Base-by-base conservation (phyloP, 2,797 vertebrate genomes). In the Hylomyscus alleni region DNA sequence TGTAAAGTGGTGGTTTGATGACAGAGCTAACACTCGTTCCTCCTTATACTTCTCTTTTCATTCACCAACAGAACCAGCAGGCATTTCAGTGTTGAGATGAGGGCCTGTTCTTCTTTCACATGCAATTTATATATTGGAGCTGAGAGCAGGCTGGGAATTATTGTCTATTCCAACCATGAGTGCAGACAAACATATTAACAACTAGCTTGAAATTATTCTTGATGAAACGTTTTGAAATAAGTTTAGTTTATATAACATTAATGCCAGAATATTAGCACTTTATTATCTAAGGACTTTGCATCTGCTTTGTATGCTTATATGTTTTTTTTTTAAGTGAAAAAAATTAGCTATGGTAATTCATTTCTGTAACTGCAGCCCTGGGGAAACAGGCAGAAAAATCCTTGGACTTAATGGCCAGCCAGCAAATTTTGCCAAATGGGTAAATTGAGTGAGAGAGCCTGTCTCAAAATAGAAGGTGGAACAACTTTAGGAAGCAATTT, bases 171-270 rank as follows among this genome's bases (percentile, higher is more conserved):
- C 20, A 91, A 29, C 69, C 56, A 47, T 84, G 62, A 78, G 17
- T 83, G 52, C 52, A 76, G 29, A 95, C 92, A 26, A n/a, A 78
- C 88, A 89, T 93, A n/a, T 40, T 20, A 95, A 1, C 20, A 94
- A 77, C 60, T 15, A 22, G 22, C 67, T n/a, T 90, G 37, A 92
- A 69, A 78, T 77, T 50, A 77, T 15, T 76, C 65, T 91, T 91
- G 26, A 92, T 94, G 83, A 93, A 91, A 77, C 14, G 67, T 37
- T 58, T 65, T 85, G 22, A 84, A 86, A 93, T 75, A 95, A 82
- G 78, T 91, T 37, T 60, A 91, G 26, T 84, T 50, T 26, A 47
- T 50, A 37, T 82, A 84, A 40, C 2, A 31, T 80, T 73, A 85
- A 82, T 58, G 75, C 29, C 2, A 47, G 65, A 40, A 10, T 58